These are phyloP conservation scores for Drosophila willistoni DNA, from an alignment of 1,140 invertebrate genomes.

Conservation along the genomic window DNA sequence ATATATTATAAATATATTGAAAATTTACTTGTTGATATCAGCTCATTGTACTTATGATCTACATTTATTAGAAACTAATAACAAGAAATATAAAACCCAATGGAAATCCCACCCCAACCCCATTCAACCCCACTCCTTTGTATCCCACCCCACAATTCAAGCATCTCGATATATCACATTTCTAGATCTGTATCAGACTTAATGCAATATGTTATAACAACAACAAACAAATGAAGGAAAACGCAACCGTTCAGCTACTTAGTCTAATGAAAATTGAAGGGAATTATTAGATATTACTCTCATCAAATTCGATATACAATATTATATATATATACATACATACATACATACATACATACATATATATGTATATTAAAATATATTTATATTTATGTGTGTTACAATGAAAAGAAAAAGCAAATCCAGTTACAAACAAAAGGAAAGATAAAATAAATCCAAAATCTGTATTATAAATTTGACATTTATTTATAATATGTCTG, in stretches of 20 bases:
- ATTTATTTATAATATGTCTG: conserved; percentile 64
- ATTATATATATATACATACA: conserved; percentile 15
- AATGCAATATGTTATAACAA: neutral
- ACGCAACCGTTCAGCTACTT: conserved; percentile 73
- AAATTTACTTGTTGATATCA: conserved; percentile 46
- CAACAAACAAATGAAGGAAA: conserved; percentile 38
- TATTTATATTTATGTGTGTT: conserved; percentile 55
- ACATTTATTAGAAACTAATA: conserved; percentile 18
- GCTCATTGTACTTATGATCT: conserved; percentile 53
- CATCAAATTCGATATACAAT: conserved; percentile 10
- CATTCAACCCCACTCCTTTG: neutral
- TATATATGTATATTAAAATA: conserved; percentile 32
- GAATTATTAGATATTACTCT: conserved; percentile 28
- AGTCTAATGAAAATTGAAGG: conserved; percentile 21
- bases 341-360: conserved; percentile 21
- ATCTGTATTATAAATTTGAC: conserved; percentile 49
- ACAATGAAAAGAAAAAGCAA: conserved; percentile 30
- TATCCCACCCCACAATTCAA: neutral
- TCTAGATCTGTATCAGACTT: conserved; percentile 1
- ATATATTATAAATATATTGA: neutral
- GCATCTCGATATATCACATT: conserved; percentile 10
- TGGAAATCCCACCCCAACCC: neutral
- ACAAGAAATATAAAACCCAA: conserved; percentile 24
- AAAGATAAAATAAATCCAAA: conserved; percentile 20
- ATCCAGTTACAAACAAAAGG: neutral